Conservation (phyloP, 2,113 vertebrate genomes). For the Syngnathus floridae region DNA sequence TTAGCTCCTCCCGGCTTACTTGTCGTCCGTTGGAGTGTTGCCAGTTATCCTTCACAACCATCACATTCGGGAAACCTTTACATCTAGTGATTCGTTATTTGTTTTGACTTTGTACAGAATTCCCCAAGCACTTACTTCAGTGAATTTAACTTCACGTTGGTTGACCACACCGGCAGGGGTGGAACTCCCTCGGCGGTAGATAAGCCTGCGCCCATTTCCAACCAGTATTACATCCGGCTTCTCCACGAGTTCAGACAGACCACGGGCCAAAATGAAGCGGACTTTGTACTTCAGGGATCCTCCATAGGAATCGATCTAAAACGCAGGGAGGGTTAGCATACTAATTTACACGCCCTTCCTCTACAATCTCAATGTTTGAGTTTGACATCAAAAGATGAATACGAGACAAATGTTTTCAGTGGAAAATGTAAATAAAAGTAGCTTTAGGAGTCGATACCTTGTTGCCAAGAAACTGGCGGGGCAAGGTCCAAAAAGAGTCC, state of each 20-base stretch:
- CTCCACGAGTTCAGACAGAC: constrained; percentile 73
- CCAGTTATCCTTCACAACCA: constrained; percentile 79
- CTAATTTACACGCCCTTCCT: not conserved
- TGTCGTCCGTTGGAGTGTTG: constrained; percentile 75
- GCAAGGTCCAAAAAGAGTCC: constrained; percentile 85
- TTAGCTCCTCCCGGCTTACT: constrained; percentile 79
- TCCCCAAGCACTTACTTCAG: constrained; percentile 73
- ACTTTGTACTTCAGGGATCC: constrained; percentile 81
- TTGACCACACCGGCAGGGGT: constrained; percentile 69
- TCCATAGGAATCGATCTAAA: constrained; percentile 88
- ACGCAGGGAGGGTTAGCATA: constrained; percentile 5
- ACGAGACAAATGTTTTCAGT: not conserved
- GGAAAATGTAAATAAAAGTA: not conserved
- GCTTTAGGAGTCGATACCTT: constrained; percentile 68
- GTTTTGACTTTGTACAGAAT: not conserved
- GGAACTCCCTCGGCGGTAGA: constrained; percentile 67
- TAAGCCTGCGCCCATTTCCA: constrained; percentile 78
- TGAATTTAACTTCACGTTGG: constrained; percentile 79
- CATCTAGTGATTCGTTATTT: not conserved
- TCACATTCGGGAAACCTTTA: no score
- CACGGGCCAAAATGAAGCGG: constrained; percentile 81
- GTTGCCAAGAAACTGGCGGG: constrained; percentile 82
- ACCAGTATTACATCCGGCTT: constrained; percentile 79
- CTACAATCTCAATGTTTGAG: not conserved
- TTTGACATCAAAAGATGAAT: not conserved